Conservation (phyloP, 2,113 vertebrate genomes). For the Anoplopoma fimbria region DNA sequence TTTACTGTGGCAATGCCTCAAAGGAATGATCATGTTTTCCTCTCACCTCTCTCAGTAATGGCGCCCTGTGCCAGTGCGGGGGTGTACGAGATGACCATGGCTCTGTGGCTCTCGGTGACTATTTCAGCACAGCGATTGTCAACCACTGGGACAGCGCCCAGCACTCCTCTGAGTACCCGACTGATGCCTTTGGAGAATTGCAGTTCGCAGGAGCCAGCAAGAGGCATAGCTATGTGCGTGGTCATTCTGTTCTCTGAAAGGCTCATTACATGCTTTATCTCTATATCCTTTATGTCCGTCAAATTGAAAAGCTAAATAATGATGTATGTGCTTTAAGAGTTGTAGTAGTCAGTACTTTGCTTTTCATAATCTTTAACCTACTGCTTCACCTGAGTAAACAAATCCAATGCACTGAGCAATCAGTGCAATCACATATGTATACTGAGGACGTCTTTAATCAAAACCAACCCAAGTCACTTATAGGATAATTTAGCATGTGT, state of each 20-base stretch:
- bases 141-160: conserved; percentile 87
- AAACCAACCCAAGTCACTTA: neutral
- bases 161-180: conserved; percentile 90
- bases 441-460: neutral
- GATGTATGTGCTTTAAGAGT: neutral
- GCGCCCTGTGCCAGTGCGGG: conserved; percentile 87
- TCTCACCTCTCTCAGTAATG: conserved; percentile 71
- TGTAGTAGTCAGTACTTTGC: neutral
- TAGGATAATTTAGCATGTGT: neutral
- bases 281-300: neutral
- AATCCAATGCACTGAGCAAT: neutral
- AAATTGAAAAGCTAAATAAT: neutral
- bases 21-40: neutral
- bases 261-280: neutral
- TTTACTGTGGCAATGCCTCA: neutral
- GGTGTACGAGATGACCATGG: conserved; percentile 74
- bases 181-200: conserved; percentile 89
- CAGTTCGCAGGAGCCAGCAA: conserved; percentile 86
- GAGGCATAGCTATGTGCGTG: conserved; percentile 87
- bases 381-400: conserved; percentile 4
- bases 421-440: neutral
- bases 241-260: neutral
- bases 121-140: conserved; percentile 89
- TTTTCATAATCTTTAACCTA: conserved; percentile 1
- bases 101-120: conserved; percentile 86